Evolutionary conservation across 2,797 vertebrate genomes (phyloP).

Genomic region (Trematomus bernacchii): DNA sequence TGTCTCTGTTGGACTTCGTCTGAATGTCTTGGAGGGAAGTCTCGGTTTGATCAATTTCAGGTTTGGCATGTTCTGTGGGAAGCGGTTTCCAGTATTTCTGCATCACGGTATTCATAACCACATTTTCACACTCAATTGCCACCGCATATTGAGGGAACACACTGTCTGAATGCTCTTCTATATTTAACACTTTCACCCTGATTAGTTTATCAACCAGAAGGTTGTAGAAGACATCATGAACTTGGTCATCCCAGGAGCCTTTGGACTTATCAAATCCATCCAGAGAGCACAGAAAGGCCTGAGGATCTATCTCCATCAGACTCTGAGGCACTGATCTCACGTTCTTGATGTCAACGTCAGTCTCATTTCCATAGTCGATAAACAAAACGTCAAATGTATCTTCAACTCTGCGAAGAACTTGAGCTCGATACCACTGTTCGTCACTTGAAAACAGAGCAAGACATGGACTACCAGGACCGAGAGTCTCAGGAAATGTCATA

Average conservation of each 20-base stretch:
- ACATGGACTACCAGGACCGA: constrained; percentile 83
- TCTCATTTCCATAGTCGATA: constrained; percentile 90
- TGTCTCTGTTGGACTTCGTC: too few species aligned
- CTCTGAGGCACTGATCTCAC: constrained; percentile 79
- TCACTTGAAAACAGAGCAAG: constrained; percentile 86
- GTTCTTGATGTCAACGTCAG: constrained; percentile 71
- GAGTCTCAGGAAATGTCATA: constrained; percentile 15
- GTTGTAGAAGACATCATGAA: constrained; percentile 83
- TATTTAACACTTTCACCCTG: too few species aligned
- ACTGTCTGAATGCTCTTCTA: too few species aligned
- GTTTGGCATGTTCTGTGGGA: too few species aligned
- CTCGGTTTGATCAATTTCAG: too few species aligned
- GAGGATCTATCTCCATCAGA: constrained; percentile 83
- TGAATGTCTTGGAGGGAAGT: too few species aligned
- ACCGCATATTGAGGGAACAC: too few species aligned
- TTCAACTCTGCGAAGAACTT: constrained; percentile 69
- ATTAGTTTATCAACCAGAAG: constrained; percentile 77
- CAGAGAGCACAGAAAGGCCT: constrained; percentile 89
- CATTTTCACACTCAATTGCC: too few species aligned
- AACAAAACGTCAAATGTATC: constrained; percentile 77
- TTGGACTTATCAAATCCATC: constrained; percentile 81
- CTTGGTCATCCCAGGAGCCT: constrained; percentile 84
- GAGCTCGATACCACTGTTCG: constrained; percentile 88
- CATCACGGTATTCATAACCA: too few species aligned
- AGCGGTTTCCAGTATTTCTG: too few species aligned